Evolutionary conservation across 2,113 vertebrate species (phyloP).

Genomic region (Asarcornis scutulata): DNA sequence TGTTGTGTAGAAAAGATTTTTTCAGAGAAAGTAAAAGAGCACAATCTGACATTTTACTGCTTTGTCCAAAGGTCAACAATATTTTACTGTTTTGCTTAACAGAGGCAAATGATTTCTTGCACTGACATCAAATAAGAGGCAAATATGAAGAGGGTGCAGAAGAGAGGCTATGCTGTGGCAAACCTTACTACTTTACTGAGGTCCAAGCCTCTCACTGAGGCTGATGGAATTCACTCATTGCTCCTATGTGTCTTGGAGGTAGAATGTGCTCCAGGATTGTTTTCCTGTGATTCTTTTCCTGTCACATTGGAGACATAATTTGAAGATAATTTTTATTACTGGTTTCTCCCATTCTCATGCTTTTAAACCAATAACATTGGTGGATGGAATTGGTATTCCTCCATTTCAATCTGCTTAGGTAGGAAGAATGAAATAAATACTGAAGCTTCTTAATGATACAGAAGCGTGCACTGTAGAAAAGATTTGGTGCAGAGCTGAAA

Average conservation of each 20-base stretch:
- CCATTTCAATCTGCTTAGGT: background rate
- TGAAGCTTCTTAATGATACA: background rate
- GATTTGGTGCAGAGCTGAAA: background rate
- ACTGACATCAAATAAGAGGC: background rate
- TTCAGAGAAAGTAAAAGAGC: background rate
- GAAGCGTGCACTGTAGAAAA: background rate
- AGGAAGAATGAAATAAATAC: background rate
- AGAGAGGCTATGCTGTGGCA: background rate
- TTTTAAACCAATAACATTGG: background rate
- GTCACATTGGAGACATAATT: background rate
- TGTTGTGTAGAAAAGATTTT: background rate
- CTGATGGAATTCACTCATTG: background rate
- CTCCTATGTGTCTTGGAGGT: background rate
- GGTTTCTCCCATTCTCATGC: background rate
- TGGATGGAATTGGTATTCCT: background rate
- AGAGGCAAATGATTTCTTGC: background rate
- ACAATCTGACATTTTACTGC: background rate
- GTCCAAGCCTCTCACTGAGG: background rate
- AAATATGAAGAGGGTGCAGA: background rate
- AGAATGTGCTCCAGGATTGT: background rate
- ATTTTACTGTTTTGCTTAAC: background rate
- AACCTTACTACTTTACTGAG: background rate
- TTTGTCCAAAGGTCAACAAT: background rate
- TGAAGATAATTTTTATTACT: background rate
- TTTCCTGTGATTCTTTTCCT: background rate